Evolutionary conservation across 2,888 invertebrate species (phyloP), one percentile per base, ranked within the genome.

Genomic region (Shargacucullia verbasci): DNA sequence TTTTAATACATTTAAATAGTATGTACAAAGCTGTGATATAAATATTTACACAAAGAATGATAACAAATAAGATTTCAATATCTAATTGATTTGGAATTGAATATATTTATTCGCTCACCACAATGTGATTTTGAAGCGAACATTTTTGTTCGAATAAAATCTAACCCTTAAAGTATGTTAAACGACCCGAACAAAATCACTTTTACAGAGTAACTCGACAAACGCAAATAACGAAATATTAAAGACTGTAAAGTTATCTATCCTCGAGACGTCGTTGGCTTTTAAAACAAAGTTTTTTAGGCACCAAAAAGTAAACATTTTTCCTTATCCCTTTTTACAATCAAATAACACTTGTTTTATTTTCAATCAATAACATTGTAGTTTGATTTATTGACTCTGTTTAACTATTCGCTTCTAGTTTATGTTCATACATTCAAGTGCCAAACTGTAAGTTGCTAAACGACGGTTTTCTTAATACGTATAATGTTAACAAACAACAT

Each of bases 401-500:
- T 64, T 49, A 46, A 49, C 37, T 7, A 11, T 57, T 49, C 33
- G 29, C 29, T 29, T 29, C 9, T 4, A 29, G 8, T 29, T 9
- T 29, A 29, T 37, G 14, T 37, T 14, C 13, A 37, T 44, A 48
- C 47, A 66, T 81, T 92, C 88, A 92, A 75, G 92, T 91, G 56
- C 85, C 90, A 27, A 86, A 86, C 47, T 82, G 81, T 27, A 81
- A 55, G 43, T 77, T 65, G 48, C 63, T 76, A 46, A 82, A 77
- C 2, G 81, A 73, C 13, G 81, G 80, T 70, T 80, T 84, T 52
- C 79, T 81, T 58, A 86, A 67, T 11, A 86, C 65, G 38, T 82
- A 87, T 3, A 88, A 44, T 40, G 79, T 81, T 41, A 87, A 49
- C 41, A 90, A 61, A 62, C 84, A 84, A 76, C 86, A 87, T 38